Base-by-base conservation (phyloP, 2,888 invertebrate species). In the Acrobasis consociella region DNA sequence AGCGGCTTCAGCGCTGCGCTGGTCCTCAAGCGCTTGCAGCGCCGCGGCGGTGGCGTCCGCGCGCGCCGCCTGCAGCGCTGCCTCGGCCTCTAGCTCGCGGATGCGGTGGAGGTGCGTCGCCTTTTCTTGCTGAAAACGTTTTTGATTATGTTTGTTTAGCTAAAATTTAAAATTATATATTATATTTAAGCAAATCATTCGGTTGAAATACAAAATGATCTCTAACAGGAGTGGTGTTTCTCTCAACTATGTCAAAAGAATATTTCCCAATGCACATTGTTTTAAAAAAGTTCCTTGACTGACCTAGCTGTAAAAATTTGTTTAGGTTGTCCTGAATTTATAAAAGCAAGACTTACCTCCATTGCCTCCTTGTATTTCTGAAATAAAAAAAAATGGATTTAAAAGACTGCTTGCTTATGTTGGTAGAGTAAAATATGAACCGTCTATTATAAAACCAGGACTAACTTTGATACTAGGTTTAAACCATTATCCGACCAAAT, bases 331-430 rank as follows among this genome's bases (percentile, higher is more conserved):
- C 22, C 22, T 22, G 22, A 22, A 22, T 31, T 31, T 31, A 13
- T 2, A 10, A 37, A 53, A 9, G 39, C 10, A 11, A 31, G 31
- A 62, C 87, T 78, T 77, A 92, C 91, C 83, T 91, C 91, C 89
- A 92, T 89, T 1, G 87, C 85, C 70, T 93, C 90, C 74, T 90
- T 90, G 70, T 87, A 92, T 88, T 87, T 91, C 93, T 93, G 91
- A 70, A 85, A 55, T 69, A 71, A 76, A 70, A 67, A 42, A 49
- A 62, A 5, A 58, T 58, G 13, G 42, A 63, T 52, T 58, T 5
- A 11, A 13, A 42, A 11, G 11, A 13, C 10, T 13, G 11, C 11
- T 5, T 3, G 5, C n/a, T 13, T 10, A 9, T 13, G 10, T 46
- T n/a, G 11, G 3, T 22, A 22, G n/a, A n/a, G n/a, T n/a, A n/a